Percentiles rank a stretch among this genome's conserved stretches.
phyloP scores from a whole-genome alignment of 2,888 invertebrate species.

The Philhelius pedissequus region DNA sequence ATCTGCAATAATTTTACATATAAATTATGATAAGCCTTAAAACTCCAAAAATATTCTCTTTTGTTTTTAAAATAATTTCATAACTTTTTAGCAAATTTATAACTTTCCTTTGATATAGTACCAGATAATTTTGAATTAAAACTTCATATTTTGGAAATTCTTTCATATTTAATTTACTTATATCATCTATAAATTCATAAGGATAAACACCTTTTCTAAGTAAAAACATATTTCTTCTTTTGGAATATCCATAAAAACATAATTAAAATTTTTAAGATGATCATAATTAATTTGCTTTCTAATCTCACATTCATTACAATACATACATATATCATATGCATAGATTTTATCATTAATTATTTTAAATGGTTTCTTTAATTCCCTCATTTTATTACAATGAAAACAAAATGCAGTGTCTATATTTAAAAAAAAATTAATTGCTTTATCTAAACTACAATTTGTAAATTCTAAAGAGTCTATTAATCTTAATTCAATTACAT shows the following conservation, averaged over 20 bases:
- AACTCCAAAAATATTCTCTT: constrained; percentile 3
- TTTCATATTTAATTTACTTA: background rate
- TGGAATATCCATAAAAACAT: background rate
- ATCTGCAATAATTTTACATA: constrained; percentile 22
- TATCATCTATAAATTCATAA: constrained; percentile 7
- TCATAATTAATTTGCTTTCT: background rate
- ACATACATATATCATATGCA: constrained; percentile 4
- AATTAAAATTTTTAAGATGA: constrained; percentile 13
- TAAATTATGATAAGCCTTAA: constrained; percentile 29
- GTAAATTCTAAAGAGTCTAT: constrained; percentile 12
- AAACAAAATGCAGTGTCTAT: background rate
- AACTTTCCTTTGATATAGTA: constrained; percentile 5
- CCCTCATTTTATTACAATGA: background rate
- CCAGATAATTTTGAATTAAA: constrained; percentile 10
- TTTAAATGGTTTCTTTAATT: constrained; percentile 14
- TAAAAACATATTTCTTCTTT: background rate
- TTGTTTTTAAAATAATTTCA: constrained; percentile 19
- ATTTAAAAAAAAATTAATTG: constrained; percentile 6
- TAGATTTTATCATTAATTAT: constrained; percentile 5
- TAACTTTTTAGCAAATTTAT: constrained; percentile 12
- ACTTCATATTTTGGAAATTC: background rate
- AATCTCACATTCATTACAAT: background rate
- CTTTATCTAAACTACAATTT: constrained; percentile 13
- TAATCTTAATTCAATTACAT: background rate
- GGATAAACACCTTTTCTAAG: constrained; percentile 5